A percentile compares a stretch with the other conserved stretches of the same genome.
phyloP scores from a whole-genome alignment of 1,140 invertebrate species.

The Globodera rostochiensis region DNA sequence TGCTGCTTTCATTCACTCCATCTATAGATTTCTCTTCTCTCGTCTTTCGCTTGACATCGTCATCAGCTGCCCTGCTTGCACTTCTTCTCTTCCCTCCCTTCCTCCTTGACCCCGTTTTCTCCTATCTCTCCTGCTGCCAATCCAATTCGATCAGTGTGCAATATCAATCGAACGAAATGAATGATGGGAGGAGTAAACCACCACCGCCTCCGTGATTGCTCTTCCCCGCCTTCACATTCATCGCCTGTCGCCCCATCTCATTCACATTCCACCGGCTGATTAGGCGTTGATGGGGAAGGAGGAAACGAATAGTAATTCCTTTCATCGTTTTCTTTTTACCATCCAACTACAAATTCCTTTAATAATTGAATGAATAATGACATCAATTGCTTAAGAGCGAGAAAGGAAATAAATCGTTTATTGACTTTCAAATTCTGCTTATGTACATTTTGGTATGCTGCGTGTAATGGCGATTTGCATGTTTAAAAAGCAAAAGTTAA shows the following conservation, averaged over 20 bases:
- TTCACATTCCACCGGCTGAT: conserved; percentile 13
- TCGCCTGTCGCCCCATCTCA: background rate
- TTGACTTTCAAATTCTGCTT: background rate
- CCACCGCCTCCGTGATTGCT: background rate
- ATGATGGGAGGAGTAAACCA: background rate
- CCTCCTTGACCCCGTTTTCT: conserved; percentile 10
- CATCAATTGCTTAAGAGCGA: background rate
- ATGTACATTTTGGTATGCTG: background rate
- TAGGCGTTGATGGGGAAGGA: background rate
- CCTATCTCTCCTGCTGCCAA: background rate
- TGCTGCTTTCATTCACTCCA: background rate
- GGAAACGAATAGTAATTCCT: background rate
- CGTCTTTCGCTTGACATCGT: background rate
- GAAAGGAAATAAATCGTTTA: background rate
- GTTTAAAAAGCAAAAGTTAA: too few relatives aligned
- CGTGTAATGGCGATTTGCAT: background rate
- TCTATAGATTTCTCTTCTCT: background rate
- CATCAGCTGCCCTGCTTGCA: background rate
- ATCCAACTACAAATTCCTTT: background rate
- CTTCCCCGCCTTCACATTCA: background rate
- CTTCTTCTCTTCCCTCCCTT: background rate
- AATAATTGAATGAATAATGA: background rate
- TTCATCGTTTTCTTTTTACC: background rate
- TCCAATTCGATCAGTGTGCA: conserved; percentile 17
- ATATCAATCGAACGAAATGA: conserved; percentile 9